A percentile compares a stretch with the other conserved stretches of the same genome.
phyloP scores from a whole-genome alignment of 2,888 invertebrate genomes.

The Cinara cedri region DNA sequence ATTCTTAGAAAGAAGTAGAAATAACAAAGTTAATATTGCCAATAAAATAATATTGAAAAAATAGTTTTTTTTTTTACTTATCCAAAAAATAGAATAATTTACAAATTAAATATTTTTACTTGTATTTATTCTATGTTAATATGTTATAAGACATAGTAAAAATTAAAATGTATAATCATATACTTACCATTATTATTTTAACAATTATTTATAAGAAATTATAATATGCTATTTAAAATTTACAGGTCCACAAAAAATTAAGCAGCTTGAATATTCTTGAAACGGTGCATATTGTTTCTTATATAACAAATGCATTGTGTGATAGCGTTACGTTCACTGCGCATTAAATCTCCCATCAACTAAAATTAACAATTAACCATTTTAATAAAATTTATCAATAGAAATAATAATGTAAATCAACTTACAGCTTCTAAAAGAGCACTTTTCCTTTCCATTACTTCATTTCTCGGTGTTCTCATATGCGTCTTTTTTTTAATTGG shows the following conservation, averaged over 20 bases:
- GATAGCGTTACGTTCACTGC: slow-evolving; percentile 45
- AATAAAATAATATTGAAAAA: no score
- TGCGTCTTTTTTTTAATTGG: slow-evolving; percentile 4
- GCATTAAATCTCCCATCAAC: slow-evolving; percentile 51
- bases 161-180: no score
- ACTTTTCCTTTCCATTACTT: slow-evolving; percentile 42
- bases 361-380: slow-evolving; percentile 25
- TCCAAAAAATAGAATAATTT: no score
- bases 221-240: no score
- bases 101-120: no score
- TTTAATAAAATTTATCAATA: neutral
- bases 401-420: neutral
- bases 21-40: no score
- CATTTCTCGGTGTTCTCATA: slow-evolving; percentile 42
- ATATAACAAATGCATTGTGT: slow-evolving; percentile 54
- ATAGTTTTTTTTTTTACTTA: no score
- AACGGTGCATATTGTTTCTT: slow-evolving; percentile 43
- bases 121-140: no score
- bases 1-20: no score
- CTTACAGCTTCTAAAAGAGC: slow-evolving; percentile 53
- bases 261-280: slow-evolving; percentile 34
- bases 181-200: no score
- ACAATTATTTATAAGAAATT: no score
- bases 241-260: neutral
- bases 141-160: no score